Conservation (phyloP, 2,797 vertebrate species). For the Meriones psammophilus region DNA sequence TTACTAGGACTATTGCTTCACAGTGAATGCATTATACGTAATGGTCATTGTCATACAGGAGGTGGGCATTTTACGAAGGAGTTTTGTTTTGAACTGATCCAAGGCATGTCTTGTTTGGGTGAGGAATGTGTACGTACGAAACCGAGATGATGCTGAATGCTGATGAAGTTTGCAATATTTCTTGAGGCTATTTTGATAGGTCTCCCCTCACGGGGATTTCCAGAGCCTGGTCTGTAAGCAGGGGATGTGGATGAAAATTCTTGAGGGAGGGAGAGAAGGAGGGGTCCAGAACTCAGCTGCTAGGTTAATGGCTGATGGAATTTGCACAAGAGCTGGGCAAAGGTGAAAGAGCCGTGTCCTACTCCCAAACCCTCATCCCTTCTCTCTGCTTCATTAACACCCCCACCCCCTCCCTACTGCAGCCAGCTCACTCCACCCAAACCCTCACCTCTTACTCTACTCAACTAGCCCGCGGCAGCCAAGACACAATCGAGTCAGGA, state of each 20-base stretch:
- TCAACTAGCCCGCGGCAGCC: conserved; percentile 29
- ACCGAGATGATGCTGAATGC: background rate
- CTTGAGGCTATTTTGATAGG: background rate
- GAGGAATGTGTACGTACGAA: background rate
- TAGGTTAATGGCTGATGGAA: conserved; percentile 82
- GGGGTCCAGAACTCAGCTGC: conserved; percentile 53
- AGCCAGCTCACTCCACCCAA: conserved; percentile 53
- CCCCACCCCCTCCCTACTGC: background rate
- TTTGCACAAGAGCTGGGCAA: conserved; percentile 84
- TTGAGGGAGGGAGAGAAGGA: conserved; percentile 29
- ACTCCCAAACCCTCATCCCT: conserved; percentile 68
- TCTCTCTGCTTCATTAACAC: conserved; percentile 72
- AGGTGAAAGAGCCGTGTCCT: conserved; percentile 87
- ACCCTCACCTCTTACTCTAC: conserved; percentile 53
- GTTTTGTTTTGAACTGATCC: background rate
- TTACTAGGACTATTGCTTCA: conserved; percentile 16
- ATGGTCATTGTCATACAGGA: background rate
- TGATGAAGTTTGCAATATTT: background rate
- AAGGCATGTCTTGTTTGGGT: background rate
- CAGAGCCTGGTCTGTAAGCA: background rate
- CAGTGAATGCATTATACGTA: background rate
- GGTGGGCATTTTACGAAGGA: background rate
- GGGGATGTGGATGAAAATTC: conserved; percentile 39
- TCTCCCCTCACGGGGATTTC: background rate
- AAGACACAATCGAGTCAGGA: conserved; percentile 51